A percentile compares a stretch with the other conserved stretches of the same genome.
phyloP scores from a whole-genome alignment of 2,113 vertebrate genomes.

The Limnothrissa miodon region DNA sequence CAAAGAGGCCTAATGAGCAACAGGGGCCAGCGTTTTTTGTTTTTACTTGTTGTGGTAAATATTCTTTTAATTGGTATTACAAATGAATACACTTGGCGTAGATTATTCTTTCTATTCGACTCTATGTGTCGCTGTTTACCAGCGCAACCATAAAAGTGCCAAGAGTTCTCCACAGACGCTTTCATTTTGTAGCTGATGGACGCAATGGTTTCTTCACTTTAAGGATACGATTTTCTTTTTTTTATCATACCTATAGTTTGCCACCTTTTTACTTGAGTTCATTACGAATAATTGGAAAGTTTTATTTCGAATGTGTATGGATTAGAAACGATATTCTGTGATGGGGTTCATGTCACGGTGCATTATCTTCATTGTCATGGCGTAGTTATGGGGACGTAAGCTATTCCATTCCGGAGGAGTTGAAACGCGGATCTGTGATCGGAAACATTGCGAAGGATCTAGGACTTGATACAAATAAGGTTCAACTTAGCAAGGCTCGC shows the following conservation, averaged over 20 bases:
- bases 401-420: conserved; percentile 65
- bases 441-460: conserved; percentile 66
- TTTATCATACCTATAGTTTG: background rate
- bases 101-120: background rate
- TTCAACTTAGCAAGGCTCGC: conserved; percentile 31
- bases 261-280: background rate
- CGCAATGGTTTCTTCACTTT: background rate
- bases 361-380: background rate
- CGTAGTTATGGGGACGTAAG: conserved; percentile 58
- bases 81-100: too few relatives aligned
- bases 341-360: background rate
- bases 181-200: background rate
- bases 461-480: conserved; percentile 44
- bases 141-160: background rate
- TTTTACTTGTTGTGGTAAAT: too few relatives aligned
- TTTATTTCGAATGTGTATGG: background rate
- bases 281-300: background rate
- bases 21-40: too few relatives aligned
- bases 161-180: background rate
- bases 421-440: conserved; percentile 53
- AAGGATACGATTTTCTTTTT: background rate
- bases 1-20: too few relatives aligned
- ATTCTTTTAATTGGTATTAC: too few relatives aligned
- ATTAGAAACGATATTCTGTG: background rate
- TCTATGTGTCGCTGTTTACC: background rate